Conservation (phyloP, 1,140 invertebrate genomes). For the Drosophila athabasca region DNA sequence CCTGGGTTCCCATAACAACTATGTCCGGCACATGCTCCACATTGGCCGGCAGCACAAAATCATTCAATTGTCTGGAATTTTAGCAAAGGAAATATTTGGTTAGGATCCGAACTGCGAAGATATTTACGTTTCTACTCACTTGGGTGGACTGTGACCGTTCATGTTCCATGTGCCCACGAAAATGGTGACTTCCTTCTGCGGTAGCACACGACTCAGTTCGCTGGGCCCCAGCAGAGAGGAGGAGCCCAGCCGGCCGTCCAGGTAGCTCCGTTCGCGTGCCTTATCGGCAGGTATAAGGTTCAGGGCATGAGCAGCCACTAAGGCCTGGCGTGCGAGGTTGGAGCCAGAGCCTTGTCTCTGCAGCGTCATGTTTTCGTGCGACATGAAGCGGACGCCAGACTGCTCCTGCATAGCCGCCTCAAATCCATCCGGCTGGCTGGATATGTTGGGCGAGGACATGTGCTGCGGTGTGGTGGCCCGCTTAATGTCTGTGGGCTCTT, state of each 20-base stretch:
- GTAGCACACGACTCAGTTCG: constrained; percentile 94
- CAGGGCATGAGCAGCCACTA: constrained; percentile 90
- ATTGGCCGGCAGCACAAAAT: constrained; percentile 93
- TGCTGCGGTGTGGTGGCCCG: constrained; percentile 77
- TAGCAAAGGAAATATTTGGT: too few species aligned
- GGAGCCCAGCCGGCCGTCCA: constrained; percentile 90
- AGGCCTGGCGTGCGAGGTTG: constrained; percentile 87
- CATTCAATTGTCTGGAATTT: constrained; percentile 88
- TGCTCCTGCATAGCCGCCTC: constrained; percentile 42
- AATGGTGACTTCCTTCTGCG: constrained; percentile 92
- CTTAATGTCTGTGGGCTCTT: constrained; percentile 52
- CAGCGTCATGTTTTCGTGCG: constrained; percentile 77
- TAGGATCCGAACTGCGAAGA: background rate
- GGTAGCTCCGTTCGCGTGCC: constrained; percentile 91
- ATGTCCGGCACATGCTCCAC: constrained; percentile 95
- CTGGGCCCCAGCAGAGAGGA: constrained; percentile 91
- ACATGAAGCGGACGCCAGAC: constrained; percentile 70
- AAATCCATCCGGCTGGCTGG: constrained; percentile 63
- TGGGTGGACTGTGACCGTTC: constrained; percentile 92
- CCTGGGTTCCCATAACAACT: constrained; percentile 96
- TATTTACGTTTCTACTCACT: constrained; percentile 83
- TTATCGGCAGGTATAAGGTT: constrained; percentile 91
- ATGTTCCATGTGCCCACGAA: constrained; percentile 98
- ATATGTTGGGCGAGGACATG: constrained; percentile 83
- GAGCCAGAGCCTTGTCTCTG: constrained; percentile 68